Evolutionary conservation across 2,888 invertebrate genomes (phyloP).

Genomic region (Epistrophella euchroma): DNA sequence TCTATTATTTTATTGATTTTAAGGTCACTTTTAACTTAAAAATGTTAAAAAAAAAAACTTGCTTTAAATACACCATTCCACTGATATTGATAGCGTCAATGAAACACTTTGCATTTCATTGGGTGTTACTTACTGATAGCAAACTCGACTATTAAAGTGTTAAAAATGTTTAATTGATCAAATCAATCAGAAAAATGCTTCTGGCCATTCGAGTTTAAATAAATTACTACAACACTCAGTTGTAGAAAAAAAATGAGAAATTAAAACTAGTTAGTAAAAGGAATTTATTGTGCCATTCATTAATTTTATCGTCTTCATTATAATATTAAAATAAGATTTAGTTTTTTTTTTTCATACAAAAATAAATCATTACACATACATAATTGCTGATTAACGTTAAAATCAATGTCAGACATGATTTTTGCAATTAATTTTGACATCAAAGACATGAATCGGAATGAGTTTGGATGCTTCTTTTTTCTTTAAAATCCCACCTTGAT

Average conservation of each 20-base stretch:
- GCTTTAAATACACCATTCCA: not conserved
- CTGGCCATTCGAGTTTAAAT: not conserved
- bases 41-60: not conserved
- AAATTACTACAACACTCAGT: too few relatives aligned
- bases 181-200: not conserved
- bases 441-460: not conserved
- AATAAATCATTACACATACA: not conserved
- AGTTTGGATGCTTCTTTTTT: too few relatives aligned
- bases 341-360: not conserved
- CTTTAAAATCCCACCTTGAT: too few relatives aligned
- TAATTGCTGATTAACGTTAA: not conserved
- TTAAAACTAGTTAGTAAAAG: not conserved
- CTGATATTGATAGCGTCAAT: not conserved
- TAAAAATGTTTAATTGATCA: constrained; percentile 11
- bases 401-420: not conserved
- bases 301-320: not conserved
- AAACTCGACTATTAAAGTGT: not conserved
- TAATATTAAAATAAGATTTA: not conserved
- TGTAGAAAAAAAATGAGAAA: not conserved
- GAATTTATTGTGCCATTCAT: not conserved
- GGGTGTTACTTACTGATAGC: constrained; percentile 2
- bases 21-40: not conserved
- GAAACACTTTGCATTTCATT: constrained; percentile 6
- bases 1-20: not conserved
- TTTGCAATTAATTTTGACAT: not conserved